Percentiles rank a stretch among this genome's conserved stretches.
These are phyloP conservation scores for Caenorhabditis elegans DNA, from an alignment of 1,140 invertebrate genomes.

Conservation along the genomic window DNA sequence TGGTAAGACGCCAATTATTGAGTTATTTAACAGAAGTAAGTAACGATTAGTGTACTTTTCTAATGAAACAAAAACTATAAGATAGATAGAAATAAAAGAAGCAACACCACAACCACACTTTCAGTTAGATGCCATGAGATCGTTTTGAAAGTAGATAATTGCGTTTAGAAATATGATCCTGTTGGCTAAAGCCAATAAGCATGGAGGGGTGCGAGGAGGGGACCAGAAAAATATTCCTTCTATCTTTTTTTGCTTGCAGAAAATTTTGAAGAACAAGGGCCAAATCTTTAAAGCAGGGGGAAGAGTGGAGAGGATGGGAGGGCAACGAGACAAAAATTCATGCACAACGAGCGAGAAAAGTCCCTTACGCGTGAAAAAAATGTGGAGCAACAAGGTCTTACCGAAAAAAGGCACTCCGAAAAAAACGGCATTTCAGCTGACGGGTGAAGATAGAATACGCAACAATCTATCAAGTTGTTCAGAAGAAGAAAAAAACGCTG, in stretches of 20 bases:
- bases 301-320: neutral
- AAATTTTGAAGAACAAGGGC: slow-evolving; percentile 25
- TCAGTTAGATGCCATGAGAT: slow-evolving; percentile 7
- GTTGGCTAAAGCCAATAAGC: slow-evolving; percentile 27
- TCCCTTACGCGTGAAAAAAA: neutral
- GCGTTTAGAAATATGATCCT: slow-evolving; percentile 27
- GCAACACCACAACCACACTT: neutral
- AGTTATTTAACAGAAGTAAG: too few species aligned
- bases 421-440: slow-evolving; percentile 9
- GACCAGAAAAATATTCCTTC: neutral
- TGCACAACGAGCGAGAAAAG: neutral
- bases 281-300: slow-evolving; percentile 9
- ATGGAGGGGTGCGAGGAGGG: neutral
- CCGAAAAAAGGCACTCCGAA: neutral
- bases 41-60: too few species aligned
- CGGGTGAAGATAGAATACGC: slow-evolving; percentile 11
- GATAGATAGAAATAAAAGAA: neutral
- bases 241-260: slow-evolving; percentile 3
- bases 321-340: neutral
- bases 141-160: slow-evolving; percentile 31
- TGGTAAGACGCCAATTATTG: too few species aligned
- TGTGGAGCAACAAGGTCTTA: slow-evolving; percentile 10
- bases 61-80: neutral
- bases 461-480: slow-evolving; percentile 17
- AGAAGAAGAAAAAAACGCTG: too few species aligned